Conservation (phyloP, 2,797 vertebrate species). For the Hydrophis major region DNA sequence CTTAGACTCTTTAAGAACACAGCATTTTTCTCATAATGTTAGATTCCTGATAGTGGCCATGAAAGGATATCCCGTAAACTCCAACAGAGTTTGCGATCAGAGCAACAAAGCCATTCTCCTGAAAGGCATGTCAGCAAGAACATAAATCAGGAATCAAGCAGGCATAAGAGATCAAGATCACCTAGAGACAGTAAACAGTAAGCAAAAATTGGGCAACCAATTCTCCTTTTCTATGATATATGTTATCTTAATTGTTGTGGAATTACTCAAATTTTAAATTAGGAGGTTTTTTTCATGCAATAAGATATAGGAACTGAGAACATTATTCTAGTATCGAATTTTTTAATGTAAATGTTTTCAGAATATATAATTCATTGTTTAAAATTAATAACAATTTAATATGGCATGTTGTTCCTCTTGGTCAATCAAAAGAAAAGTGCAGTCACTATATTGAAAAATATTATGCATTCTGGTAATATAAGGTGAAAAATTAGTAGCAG, state of each 20-base stretch:
- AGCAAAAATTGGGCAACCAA: slow-evolving; percentile 28
- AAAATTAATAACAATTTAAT: background rate
- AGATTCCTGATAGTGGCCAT: slow-evolving; percentile 71
- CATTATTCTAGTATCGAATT: background rate
- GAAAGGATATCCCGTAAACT: slow-evolving; percentile 48
- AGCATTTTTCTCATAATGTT: background rate
- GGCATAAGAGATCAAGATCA: slow-evolving; percentile 52
- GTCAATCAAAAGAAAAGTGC: background rate
- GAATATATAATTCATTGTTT: background rate
- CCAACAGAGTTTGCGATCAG: slow-evolving; percentile 58
- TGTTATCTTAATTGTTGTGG: background rate
- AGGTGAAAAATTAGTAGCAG: background rate
- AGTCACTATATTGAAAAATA: background rate
- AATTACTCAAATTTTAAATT: background rate
- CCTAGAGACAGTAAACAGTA: slow-evolving; percentile 62
- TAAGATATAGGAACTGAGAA: background rate
- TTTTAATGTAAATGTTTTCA: background rate
- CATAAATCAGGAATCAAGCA: slow-evolving; percentile 16
- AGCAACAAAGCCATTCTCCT: slow-evolving; percentile 75
- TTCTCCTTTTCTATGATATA: background rate
- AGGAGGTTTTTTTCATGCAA: background rate
- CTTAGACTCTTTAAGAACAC: background rate
- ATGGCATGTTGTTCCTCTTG: background rate
- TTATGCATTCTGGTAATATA: background rate
- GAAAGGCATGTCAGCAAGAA: slow-evolving; percentile 58